Base-by-base conservation (phyloP, 2,888 invertebrate genomes). In the Callyntrura guangdongensis region DNA sequence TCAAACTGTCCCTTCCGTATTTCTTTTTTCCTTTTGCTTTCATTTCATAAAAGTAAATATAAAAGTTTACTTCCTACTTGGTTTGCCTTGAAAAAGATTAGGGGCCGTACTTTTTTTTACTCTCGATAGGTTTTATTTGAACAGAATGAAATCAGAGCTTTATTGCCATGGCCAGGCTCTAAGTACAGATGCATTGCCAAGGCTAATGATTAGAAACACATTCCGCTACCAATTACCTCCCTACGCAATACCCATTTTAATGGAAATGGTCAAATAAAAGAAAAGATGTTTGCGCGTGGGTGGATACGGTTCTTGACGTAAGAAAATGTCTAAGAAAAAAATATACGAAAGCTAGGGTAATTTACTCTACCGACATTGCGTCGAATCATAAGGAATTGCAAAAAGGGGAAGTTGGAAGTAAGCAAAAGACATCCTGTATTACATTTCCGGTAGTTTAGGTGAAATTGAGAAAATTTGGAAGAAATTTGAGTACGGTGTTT, bases 131-230 rank as follows among this genome's bases (percentile, higher is more conserved):
- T 36, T 36, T 36, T 6, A 36, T 59, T 74, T 82, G 36, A 56
- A 17, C 27, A 20, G 69, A 86, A 86, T 88, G 85, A 92, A 92
- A 92, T 92, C 92, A 90, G 90, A 90, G 86, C 91, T 36, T 36
- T 36, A 86, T 59, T 53, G 49, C 56, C 36, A 45, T 69, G 22
- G 74, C 77, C 17, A 5, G 0, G 17, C 9, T 14, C 67, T n/a
- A n/a, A 53, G n/a, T 9, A 53, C 49, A 56, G 81, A 89, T 89
- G 72, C 85, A 85, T 86, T 89, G 64, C 86, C 82, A 89, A 88
- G 90, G 82, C 92, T 92, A 92, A 92, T 92, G 92, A 92, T 89
- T 85, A 84, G 83, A 90, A 84, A 90, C 90, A 87, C 92, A 92
- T 92, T 92, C 92, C 84, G 86, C 87, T 88, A 87, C 87, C 86